Evolutionary conservation across 2,888 invertebrate genomes (phyloP).

Genomic region (Strigamia transsilvanica): DNA sequence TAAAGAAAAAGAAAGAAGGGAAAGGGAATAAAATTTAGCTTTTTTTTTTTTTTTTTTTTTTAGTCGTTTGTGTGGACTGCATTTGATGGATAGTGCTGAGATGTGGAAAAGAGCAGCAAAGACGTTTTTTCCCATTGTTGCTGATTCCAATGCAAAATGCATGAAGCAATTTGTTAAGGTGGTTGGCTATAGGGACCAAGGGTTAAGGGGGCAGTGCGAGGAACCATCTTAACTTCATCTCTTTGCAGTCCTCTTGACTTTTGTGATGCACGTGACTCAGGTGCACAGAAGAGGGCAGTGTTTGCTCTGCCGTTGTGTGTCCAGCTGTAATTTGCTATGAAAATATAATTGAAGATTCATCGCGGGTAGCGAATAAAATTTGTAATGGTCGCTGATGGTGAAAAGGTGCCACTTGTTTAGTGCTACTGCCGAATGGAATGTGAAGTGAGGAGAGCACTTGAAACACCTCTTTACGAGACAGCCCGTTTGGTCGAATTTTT

Average conservation of each 20-base stretch:
- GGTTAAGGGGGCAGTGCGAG: slow-evolving; percentile 47
- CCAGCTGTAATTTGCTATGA: slow-evolving; percentile 27
- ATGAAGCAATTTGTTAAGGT: slow-evolving; percentile 49
- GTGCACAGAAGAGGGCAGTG: neutral
- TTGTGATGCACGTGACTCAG: slow-evolving; percentile 26
- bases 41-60: neutral
- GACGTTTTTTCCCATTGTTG: slow-evolving; percentile 30
- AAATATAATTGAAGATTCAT: slow-evolving; percentile 47
- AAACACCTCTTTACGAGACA: neutral
- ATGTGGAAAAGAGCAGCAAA: slow-evolving; percentile 42
- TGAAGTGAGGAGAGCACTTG: neutral
- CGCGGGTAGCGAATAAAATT: neutral
- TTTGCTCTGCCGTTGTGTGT: slow-evolving; percentile 9
- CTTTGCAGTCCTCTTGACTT: neutral
- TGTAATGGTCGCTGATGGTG: slow-evolving; percentile 4
- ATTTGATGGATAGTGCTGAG: slow-evolving; percentile 48
- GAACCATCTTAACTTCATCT: slow-evolving; percentile 45
- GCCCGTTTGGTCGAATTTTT: too few species aligned
- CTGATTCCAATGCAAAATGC: slow-evolving; percentile 49
- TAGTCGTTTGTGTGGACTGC: neutral
- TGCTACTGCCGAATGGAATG: neutral
- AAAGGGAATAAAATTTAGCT: slow-evolving; percentile 34
- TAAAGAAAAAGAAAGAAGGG: neutral
- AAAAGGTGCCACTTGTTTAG: neutral
- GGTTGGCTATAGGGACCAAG: slow-evolving; percentile 42